Evolutionary conservation across 2,113 vertebrate species (phyloP), one percentile per base, ranked within the genome.

Genomic region (Psettodes erumei): DNA sequence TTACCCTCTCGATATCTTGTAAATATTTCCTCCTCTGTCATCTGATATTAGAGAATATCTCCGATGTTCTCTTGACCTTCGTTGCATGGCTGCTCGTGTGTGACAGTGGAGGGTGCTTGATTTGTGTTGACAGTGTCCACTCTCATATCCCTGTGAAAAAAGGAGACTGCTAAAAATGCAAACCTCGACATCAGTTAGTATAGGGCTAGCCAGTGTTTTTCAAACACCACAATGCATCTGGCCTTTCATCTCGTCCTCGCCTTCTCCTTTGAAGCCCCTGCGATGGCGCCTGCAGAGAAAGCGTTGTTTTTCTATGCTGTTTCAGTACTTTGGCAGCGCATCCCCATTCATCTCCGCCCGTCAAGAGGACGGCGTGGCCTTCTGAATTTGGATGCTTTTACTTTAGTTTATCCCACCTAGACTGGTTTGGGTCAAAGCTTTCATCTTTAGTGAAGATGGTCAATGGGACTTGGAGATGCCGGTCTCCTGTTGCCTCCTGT

Each of bases 221-320:
- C 67, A 71, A 47, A 75, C 30, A 51, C 60, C 54, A 74, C 70
- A 79, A 65, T 84, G 66, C 72, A 84, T 67, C 75, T 43, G 33
- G 65, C 53, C 78, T 87, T 89, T 86, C 73, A 88, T 81, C 83
- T 81, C 13, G 28, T 45, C 77, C 74, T 77, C 23, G 48, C 56
- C 50, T 55, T 79, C 59, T 23, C 40, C 43, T 90, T 90, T 90
- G 81, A 91, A 90, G 79, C 67, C 62, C n/a, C 45, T 23, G 12
- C 32, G 73, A 80, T 75, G 74, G 70, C 15, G 64, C 37, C 81
- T 74, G 62, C 55, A 71, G 67, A 83, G 81, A 78, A 81, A 76
- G 68, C 5, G 5, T 71, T 89, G 83, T 87, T 89, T 89, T 87
- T 66, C 72, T 85, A 77, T 88, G 82, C 82, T 53, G 73, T 85